Evolutionary conservation across 1,140 invertebrate genomes (phyloP), one percentile per base, ranked within the genome.

Genomic region (Tetraneura akinire): DNA sequence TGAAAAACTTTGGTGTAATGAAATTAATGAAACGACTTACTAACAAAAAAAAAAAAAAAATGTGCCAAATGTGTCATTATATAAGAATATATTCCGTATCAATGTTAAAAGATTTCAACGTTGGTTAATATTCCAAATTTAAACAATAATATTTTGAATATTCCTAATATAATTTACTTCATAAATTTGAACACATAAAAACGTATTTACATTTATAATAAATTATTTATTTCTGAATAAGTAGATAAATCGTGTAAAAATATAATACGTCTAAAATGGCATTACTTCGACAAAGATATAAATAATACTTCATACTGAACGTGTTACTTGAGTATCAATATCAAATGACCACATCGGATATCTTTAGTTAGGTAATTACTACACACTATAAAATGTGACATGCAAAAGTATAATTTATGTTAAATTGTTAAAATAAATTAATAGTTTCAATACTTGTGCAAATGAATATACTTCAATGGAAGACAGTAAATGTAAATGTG

Each of bases 151-250:
- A n/a, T n/a, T n/a, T n/a, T n/a, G n/a, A n/a, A n/a, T n/a, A n/a
- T n/a, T n/a, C n/a, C n/a, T n/a, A n/a, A n/a, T n/a, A n/a, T n/a
- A n/a, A n/a, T n/a, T 51, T 16, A 49, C 16, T 49, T 70, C 23
- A 51, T 29, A 49, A 70, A 49, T 70, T 49, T 70, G 66, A 70
- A 70, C 66, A 70, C 66, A 70, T 49, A 26, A 18, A 23, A 49
- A 47, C 1, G 6, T 49, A 49, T 49, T 16, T 70, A 70, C 45
- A 70, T 14, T 53, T 53, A 53, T 47, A 26, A 29, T 47, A 6
- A 10, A 70, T 26, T n/a, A n/a, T n/a, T 70, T 26, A 23, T 66
- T 21, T 21, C 21, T 21, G 11, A 29, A 16, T 62, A 29, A n/a
- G 32, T 9, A 62, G 8, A 16, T 60, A 60, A n/a, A 53, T 6